Conservation (phyloP, 2,797 vertebrate genomes). For the Setipinna tenuifilis region DNA sequence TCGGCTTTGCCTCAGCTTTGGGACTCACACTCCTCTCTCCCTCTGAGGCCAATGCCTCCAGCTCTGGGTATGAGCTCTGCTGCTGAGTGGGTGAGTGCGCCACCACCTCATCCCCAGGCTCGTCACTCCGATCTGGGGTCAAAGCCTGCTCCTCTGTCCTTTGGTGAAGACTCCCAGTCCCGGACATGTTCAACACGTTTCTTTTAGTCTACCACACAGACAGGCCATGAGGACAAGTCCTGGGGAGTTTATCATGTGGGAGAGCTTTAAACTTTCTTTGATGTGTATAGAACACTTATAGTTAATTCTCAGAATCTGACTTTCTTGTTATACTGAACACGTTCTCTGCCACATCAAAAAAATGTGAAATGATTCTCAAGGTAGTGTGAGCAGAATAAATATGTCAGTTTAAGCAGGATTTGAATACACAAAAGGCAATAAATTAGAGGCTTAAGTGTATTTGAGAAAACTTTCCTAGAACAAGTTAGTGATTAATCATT, state of each 20-base stretch:
- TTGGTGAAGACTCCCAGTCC: not conserved
- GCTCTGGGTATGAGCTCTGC: not conserved
- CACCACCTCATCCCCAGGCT: not conserved
- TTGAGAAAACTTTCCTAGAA: not conserved
- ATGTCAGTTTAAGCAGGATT: not conserved
- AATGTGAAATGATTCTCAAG: not conserved
- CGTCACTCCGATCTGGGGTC: not conserved
- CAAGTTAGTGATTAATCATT: not conserved
- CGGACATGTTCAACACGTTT: not conserved
- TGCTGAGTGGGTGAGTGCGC: not conserved
- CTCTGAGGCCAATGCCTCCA: not conserved
- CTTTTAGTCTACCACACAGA: not conserved
- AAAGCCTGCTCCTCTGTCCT: not conserved
- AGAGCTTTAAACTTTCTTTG: not conserved
- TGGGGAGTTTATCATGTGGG: not conserved
- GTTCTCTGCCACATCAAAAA: not conserved
- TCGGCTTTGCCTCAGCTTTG: not conserved
- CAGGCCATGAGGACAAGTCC: not conserved
- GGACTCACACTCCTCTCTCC: not conserved
- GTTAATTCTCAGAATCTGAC: not conserved
- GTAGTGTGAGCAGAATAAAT: not conserved
- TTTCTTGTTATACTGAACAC: not conserved
- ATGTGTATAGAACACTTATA: too few relatives aligned
- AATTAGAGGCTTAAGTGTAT: not conserved
- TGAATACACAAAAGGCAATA: not conserved